These are phyloP conservation scores for Spinus pinus DNA, from an alignment of 2,797 vertebrate genomes.

Conservation along the genomic window DNA sequence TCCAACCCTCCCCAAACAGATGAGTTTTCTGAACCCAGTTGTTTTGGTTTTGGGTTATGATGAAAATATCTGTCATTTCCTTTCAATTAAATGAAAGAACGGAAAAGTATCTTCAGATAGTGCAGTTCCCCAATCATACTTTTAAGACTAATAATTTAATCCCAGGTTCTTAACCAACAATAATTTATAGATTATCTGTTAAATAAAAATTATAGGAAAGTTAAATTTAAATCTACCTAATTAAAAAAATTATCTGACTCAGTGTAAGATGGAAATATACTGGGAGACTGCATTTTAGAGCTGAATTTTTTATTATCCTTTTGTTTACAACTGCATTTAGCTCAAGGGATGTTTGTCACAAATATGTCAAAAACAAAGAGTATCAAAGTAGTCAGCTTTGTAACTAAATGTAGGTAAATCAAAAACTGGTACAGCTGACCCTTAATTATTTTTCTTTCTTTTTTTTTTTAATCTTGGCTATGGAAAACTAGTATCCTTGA, in stretches of 20 bases:
- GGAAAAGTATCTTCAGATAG: not conserved
- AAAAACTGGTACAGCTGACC: not conserved
- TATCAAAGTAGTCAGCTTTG: not conserved
- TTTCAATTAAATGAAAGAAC: not conserved
- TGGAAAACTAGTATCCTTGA: not conserved
- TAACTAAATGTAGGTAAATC: not conserved
- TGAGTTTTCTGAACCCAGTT: not conserved
- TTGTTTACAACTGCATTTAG: not conserved
- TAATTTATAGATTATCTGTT: not conserved
- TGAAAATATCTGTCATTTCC: not conserved
- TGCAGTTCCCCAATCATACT: not conserved
- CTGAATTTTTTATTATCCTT: not conserved
- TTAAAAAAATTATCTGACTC: not conserved
- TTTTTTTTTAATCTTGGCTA: not conserved
- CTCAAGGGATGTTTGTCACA: not conserved
- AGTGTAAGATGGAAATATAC: not conserved
- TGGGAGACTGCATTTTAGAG: not conserved
- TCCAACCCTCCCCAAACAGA: not conserved
- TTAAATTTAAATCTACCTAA: not conserved
- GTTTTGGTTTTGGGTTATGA: not conserved
- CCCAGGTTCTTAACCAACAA: not conserved
- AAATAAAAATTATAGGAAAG: not conserved
- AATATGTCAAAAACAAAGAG: not conserved
- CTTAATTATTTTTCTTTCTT: not conserved
- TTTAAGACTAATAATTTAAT: not conserved